phyloP scores from a whole-genome alignment of 2,113 vertebrate genomes.

The Callospermophilus lateralis region DNA sequence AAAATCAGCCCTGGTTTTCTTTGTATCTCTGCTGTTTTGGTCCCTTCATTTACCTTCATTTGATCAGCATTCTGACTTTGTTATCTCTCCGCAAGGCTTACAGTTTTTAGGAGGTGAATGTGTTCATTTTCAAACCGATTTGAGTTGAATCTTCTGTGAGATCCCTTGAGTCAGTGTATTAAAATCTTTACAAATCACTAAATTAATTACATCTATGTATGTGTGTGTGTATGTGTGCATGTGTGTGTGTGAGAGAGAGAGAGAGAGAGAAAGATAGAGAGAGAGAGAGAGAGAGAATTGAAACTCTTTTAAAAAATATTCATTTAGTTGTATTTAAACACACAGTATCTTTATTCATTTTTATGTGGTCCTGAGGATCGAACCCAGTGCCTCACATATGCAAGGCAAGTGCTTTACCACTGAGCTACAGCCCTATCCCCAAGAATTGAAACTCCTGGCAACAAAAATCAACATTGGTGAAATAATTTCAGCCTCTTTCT shows the following conservation, averaged over 20 bases:
- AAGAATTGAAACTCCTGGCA: slow-evolving; percentile 38
- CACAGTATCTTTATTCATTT: too few species aligned
- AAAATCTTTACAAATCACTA: slow-evolving; percentile 45
- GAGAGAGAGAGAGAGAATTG: too few species aligned
- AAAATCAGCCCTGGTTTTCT: neutral
- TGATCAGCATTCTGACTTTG: neutral
- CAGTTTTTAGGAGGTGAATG: neutral
- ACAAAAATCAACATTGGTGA: slow-evolving; percentile 9
- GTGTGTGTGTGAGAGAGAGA: neutral
- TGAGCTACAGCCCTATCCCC: too few species aligned
- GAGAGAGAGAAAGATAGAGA: too few species aligned
- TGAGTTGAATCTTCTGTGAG: neutral
- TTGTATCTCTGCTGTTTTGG: neutral
- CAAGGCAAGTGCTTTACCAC: too few species aligned
- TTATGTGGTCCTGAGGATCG: too few species aligned
- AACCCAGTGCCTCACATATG: too few species aligned
- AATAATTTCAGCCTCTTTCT: slow-evolving; percentile 1
- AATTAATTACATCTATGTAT: neutral
- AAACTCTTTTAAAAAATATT: too few species aligned
- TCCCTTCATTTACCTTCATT: neutral
- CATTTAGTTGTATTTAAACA: too few species aligned
- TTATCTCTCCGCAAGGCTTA: neutral
- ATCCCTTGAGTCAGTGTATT: neutral
- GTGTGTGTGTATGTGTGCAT: neutral
- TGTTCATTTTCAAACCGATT: slow-evolving; percentile 22